Percentiles rank a stretch among this genome's conserved stretches.
phyloP scores from a whole-genome alignment of 2,113 vertebrate genomes.

The Sturnira hondurensis region DNA sequence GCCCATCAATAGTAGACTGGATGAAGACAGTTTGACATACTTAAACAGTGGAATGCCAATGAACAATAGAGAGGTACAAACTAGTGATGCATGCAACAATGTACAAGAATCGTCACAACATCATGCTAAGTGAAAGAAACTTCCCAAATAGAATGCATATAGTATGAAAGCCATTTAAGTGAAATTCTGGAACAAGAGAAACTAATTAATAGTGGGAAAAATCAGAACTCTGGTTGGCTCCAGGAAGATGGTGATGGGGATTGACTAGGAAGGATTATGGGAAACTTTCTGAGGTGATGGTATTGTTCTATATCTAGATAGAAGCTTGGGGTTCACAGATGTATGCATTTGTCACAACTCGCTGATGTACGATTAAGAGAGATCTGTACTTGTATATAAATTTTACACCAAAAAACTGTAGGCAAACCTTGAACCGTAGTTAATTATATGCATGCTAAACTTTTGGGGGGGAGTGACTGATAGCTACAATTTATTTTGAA shows the following conservation, averaged over 20 bases:
- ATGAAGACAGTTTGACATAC: background rate
- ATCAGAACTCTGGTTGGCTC: background rate
- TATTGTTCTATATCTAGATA: background rate
- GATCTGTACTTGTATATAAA: background rate
- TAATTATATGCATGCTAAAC: background rate
- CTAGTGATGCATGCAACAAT: background rate
- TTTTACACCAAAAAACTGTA: background rate
- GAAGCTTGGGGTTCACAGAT: background rate
- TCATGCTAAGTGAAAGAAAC: background rate
- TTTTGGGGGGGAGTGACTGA: background rate
- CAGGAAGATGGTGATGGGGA: background rate
- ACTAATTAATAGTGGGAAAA: background rate
- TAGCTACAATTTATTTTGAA: background rate
- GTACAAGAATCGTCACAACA: background rate
- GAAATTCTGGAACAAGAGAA: background rate
- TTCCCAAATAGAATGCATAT: background rate
- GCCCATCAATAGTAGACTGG: background rate
- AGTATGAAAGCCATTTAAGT: background rate
- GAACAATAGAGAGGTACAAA: background rate
- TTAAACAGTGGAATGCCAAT: background rate
- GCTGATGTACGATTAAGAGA: background rate
- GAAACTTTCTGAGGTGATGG: background rate
- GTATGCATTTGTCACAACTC: background rate
- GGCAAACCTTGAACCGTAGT: background rate
- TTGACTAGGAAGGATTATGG: background rate